phyloP scores from a whole-genome alignment of 1,140 invertebrate species.

The Trichonephila inaurata region DNA sequence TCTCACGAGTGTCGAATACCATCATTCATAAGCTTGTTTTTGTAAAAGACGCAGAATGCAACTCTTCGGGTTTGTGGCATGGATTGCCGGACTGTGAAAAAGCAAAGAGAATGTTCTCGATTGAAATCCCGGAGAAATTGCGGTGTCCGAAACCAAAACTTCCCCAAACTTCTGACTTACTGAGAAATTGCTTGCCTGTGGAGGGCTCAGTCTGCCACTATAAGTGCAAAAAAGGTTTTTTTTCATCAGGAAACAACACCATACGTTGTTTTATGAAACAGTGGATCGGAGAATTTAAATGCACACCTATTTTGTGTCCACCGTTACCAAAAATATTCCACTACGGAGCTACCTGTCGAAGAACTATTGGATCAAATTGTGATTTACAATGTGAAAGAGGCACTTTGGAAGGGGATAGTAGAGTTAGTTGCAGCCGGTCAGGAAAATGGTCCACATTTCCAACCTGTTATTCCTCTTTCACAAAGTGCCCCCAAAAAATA shows the following conservation, averaged over 20 bases:
- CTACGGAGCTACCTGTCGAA: not conserved
- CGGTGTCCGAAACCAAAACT: not conserved
- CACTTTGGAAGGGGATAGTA: not conserved
- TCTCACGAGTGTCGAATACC: not conserved
- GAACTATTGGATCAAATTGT: not conserved
- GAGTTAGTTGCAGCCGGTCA: not conserved
- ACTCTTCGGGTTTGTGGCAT: not conserved
- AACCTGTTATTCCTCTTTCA: not conserved
- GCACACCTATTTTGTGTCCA: not conserved
- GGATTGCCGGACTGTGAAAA: slow-evolving; percentile 3
- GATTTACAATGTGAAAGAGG: not conserved
- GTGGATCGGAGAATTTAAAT: not conserved
- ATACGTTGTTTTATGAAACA: slow-evolving; percentile 22
- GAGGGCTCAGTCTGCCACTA: slow-evolving; percentile 27
- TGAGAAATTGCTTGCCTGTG: not conserved
- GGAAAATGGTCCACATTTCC: slow-evolving; percentile 5
- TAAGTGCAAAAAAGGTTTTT: slow-evolving; percentile 17
- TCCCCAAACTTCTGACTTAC: not conserved
- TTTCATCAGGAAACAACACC: not conserved
- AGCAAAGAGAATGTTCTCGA: slow-evolving; percentile 1
- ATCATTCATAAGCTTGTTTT: not conserved
- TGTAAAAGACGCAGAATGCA: not conserved
- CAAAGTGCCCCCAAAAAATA: not conserved
- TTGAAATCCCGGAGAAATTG: not conserved
- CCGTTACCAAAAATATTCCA: not conserved